These are phyloP conservation scores for Uropsilus gracilis DNA, from an alignment of 2,113 vertebrate species.

Conservation along the genomic window DNA sequence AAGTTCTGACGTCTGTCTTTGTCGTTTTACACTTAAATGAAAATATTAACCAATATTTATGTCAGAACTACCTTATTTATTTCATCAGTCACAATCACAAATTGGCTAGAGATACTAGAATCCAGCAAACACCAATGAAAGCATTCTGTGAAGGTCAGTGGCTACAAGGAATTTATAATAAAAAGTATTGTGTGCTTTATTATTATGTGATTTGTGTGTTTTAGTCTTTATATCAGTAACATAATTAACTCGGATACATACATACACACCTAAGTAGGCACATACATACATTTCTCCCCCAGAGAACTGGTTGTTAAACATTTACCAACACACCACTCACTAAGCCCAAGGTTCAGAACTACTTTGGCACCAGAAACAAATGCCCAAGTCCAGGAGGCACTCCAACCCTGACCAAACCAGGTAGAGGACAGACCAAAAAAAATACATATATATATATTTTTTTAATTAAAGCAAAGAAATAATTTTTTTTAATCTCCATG, in stretches of 20 bases:
- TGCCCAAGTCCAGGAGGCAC: conserved; percentile 19
- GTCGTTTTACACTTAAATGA: background rate
- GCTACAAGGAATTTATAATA: background rate
- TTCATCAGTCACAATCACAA: background rate
- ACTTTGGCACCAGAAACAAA: conserved; percentile 58
- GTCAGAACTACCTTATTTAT: background rate
- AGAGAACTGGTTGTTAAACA: conserved; percentile 47
- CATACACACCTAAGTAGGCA: background rate
- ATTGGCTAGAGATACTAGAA: background rate
- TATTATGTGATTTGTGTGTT: conserved; percentile 9
- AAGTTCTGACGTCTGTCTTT: background rate
- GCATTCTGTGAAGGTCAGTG: background rate
- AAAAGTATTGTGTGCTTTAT: background rate
- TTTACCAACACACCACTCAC: conserved; percentile 14
- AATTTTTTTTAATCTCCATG: background rate
- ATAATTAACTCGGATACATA: background rate
- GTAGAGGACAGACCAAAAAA: background rate
- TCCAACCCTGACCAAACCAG: background rate
- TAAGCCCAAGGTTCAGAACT: conserved; percentile 48
- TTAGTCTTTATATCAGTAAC: background rate
- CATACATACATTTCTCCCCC: background rate
- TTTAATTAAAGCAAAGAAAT: background rate
- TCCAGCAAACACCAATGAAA: background rate
- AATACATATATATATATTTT: background rate
- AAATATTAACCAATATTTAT: conserved; percentile 15